Percentiles rank a stretch among this genome's conserved stretches.
Evolutionary conservation across 2,888 invertebrate genomes (phyloP).

Genomic region (Willowsia nigromaculata): DNA sequence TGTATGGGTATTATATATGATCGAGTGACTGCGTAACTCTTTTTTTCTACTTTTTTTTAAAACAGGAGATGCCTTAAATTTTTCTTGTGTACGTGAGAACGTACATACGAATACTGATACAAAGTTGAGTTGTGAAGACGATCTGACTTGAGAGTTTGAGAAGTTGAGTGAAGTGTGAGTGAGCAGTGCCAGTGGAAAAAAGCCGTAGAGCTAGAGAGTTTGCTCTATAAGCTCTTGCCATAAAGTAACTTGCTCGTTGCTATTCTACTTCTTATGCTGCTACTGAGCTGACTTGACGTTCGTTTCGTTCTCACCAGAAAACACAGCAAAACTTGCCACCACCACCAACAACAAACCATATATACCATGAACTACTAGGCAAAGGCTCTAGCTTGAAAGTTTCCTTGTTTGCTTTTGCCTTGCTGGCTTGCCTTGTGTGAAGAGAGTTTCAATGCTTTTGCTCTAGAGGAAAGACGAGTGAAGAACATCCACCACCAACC

Average conservation of each 20-base stretch:
- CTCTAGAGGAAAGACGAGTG: neutral
- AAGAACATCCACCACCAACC: slow-evolving; percentile 38
- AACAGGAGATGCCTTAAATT: slow-evolving; percentile 67
- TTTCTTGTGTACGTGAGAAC: slow-evolving; percentile 73
- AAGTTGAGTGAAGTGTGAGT: slow-evolving; percentile 66
- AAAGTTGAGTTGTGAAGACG: slow-evolving; percentile 71
- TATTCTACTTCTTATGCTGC: slow-evolving; percentile 16
- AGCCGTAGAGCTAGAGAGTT: neutral
- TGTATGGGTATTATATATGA: slow-evolving; percentile 31
- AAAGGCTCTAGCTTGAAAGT: slow-evolving; percentile 28
- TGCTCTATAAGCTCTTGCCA: slow-evolving; percentile 32
- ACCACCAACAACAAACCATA: neutral
- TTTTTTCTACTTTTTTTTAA: slow-evolving; percentile 23
- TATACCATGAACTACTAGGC: neutral
- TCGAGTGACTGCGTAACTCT: slow-evolving; percentile 29
- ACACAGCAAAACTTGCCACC: slow-evolving; percentile 11
- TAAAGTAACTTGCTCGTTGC: neutral
- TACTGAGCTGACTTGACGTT: slow-evolving; percentile 37
- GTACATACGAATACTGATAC: slow-evolving; percentile 73
- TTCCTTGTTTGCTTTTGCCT: slow-evolving; percentile 53
- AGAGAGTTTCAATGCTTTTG: slow-evolving; percentile 12
- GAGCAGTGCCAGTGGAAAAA: neutral
- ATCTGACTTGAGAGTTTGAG: slow-evolving; percentile 63
- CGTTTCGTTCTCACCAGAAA: neutral
- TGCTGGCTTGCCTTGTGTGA: neutral